Evolutionary conservation across 2,888 invertebrate species (phyloP).

Genomic region (Tinea semifulvella): DNA sequence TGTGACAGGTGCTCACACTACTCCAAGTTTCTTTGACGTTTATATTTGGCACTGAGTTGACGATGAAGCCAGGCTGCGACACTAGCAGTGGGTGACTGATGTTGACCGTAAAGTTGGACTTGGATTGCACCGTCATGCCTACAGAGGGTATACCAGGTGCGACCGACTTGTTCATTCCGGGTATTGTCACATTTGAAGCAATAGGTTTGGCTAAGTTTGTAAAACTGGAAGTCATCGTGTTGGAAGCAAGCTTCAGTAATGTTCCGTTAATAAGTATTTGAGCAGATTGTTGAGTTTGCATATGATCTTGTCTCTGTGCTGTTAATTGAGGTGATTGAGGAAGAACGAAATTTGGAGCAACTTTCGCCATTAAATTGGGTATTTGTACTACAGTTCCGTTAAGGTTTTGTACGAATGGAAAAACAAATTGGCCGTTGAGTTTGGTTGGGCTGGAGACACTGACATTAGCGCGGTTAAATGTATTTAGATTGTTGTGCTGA

Average conservation of each 20-base stretch:
- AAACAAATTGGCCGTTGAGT: slow-evolving; percentile 62
- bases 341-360: slow-evolving; percentile 60
- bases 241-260: slow-evolving; percentile 49
- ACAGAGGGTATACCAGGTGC: slow-evolving; percentile 47
- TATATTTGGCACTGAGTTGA: slow-evolving; percentile 64
- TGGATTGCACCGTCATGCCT: slow-evolving; percentile 58
- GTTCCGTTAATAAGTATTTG: slow-evolving; percentile 62
- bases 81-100: slow-evolving; percentile 56
- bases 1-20: slow-evolving; percentile 36
- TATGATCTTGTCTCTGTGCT: slow-evolving; percentile 34
- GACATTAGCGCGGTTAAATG: slow-evolving; percentile 48
- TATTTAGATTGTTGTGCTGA: slow-evolving; percentile 46
- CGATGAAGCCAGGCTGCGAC: slow-evolving; percentile 58
- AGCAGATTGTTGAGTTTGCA: slow-evolving; percentile 51
- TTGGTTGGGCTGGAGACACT: slow-evolving; percentile 57
- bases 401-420: slow-evolving; percentile 69
- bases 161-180: slow-evolving; percentile 53
- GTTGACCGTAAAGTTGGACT: slow-evolving; percentile 61
- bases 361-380: slow-evolving; percentile 68
- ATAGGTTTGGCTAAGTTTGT: slow-evolving; percentile 41
- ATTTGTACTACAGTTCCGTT: slow-evolving; percentile 68
- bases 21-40: slow-evolving; percentile 60
- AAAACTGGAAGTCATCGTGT: slow-evolving; percentile 42
- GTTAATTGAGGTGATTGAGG: slow-evolving; percentile 41
- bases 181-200: slow-evolving; percentile 45